Base-by-base conservation (phyloP, 2,113 vertebrate genomes). In the Tor tambroides region DNA sequence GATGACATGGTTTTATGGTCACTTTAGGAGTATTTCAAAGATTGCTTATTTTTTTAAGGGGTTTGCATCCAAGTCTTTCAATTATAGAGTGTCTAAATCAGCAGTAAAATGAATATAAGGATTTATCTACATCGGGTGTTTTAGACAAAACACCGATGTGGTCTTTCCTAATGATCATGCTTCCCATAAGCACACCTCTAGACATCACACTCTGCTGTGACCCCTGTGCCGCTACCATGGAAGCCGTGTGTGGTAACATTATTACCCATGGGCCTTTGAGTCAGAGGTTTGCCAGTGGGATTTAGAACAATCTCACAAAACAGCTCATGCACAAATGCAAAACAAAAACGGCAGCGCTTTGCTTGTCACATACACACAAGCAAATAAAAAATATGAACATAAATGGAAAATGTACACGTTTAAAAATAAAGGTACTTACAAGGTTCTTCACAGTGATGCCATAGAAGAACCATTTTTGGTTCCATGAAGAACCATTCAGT, bases 241-340 rank as follows among this genome's bases (percentile, higher is more conserved):
- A 72, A 84, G 86, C 88, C 54, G 8, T 86, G 80, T 86, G 80
- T 76, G 81, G 85, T 86, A 84, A 89, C 81, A 87, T 84, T 80
- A 80, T 80, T 59, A 83, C 84, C 87, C 84, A 83, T 51, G 84
- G 87, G 87, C 75, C 75, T 89, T 89, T 84, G 81, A 56, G 82
- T 56, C 43, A 76, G 41, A 84, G 65, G 49, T 74, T 32, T 75
- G 35, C 78, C 35, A 26, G 38, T 80, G 88, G 88, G 88, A 86
- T 83, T 79, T 61, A 28, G 61, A 86, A 71, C 75, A 49, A 72
- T 75, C 72, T 17, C 85, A 59, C 6, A 15, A 46, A 67, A 59
- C 65, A 51, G 30, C 67, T 76, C 72, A 46, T 35, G 49, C 86
- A 87, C 43, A 69, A 41, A 65, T 11, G 30, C 10, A 82, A 72